Percentiles rank a stretch among this genome's conserved stretches.
Conservation (phyloP, 2,113 vertebrate species). For the Lagenorhynchus albirostris region DNA sequence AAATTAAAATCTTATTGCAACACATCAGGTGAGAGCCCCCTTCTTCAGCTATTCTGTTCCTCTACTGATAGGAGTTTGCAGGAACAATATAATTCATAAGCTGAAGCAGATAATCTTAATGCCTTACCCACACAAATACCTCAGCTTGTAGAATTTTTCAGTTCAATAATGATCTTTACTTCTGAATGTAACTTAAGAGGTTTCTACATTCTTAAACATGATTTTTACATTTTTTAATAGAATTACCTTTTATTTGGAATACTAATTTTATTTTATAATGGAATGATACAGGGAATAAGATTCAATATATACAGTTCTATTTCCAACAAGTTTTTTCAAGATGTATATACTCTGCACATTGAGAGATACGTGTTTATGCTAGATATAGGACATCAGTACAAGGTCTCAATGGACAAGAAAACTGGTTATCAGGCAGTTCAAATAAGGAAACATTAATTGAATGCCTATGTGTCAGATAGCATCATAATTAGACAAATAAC, state of each 20-base stretch:
- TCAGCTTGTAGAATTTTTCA: conserved; percentile 35
- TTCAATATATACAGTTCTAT: neutral
- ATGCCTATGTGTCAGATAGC: neutral
- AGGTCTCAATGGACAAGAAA: conserved; percentile 29
- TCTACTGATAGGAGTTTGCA: neutral
- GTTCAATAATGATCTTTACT: neutral
- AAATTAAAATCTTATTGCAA: conserved; percentile 2
- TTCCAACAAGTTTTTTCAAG: conserved; percentile 27
- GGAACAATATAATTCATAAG: neutral
- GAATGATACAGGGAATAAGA: neutral
- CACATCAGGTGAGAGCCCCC: neutral
- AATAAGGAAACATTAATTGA: neutral
- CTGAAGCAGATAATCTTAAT: conserved; percentile 16
- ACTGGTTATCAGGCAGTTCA: neutral
- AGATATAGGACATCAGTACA: neutral
- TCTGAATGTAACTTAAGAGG: conserved; percentile 17
- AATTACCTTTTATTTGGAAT: conserved; percentile 10
- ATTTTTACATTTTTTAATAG: conserved; percentile 38
- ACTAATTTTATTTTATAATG: conserved; percentile 33
- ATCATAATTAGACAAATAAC: neutral
- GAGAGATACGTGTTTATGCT: neutral
- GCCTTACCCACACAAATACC: neutral
- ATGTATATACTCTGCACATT: neutral
- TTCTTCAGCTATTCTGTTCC: neutral
- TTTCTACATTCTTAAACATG: conserved; percentile 26